Percentiles rank a stretch among this genome's conserved stretches.
Evolutionary conservation across 2,113 vertebrate species (phyloP).

Genomic region (Hassar affinis): DNA sequence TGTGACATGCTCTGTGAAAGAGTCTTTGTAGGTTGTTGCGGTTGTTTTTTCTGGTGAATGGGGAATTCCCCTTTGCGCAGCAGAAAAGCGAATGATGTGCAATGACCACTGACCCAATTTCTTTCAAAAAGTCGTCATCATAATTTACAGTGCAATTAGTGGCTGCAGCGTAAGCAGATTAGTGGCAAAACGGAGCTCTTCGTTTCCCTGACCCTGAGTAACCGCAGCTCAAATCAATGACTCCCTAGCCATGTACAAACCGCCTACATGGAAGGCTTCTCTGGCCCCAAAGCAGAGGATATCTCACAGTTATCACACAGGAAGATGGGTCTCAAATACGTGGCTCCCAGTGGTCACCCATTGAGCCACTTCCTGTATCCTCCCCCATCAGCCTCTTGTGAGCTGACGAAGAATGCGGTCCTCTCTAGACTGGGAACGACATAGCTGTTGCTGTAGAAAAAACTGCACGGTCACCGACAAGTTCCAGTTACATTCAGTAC

Average conservation of each 20-base stretch:
- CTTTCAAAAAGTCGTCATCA: not conserved
- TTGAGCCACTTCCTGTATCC: constrained; percentile 46
- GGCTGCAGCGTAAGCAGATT: constrained; percentile 45
- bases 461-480: constrained; percentile 4
- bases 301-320: constrained; percentile 53
- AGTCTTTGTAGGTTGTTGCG: not conserved
- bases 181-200: constrained; percentile 18
- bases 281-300: constrained; percentile 33
- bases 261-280: constrained; percentile 26
- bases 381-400: constrained; percentile 33
- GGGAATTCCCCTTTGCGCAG: constrained; percentile 27
- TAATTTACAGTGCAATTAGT: constrained; percentile 25
- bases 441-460: not conserved
- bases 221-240: constrained; percentile 44
- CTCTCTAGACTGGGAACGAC: not conserved
- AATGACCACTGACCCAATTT: not conserved
- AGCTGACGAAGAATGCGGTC: constrained; percentile 6
- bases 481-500: not conserved
- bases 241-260: constrained; percentile 44
- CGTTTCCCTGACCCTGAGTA: constrained; percentile 29
- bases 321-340: constrained; percentile 49
- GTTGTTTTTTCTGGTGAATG: not conserved
- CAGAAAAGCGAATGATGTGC: constrained; percentile 19
- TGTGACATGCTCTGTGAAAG: constrained; percentile 11
- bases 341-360: constrained; percentile 48